Evolutionary conservation across 2,888 invertebrate species (phyloP), one percentile per base, ranked within the genome.

Genomic region (Sabatieria punctata): DNA sequence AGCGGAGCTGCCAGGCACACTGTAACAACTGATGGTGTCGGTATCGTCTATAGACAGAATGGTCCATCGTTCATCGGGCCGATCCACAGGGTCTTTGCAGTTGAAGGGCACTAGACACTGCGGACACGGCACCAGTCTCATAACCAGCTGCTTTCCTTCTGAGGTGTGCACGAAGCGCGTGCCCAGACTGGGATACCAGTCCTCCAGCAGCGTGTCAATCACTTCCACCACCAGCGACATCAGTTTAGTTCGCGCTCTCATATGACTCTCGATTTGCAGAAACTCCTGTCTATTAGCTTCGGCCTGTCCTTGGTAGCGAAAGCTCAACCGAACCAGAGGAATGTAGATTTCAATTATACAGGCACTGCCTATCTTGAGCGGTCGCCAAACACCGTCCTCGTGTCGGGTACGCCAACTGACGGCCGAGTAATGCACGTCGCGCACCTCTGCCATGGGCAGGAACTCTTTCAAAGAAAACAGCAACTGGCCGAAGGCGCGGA

Each of bases 121-220:
- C 0, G 86, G 83, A 65, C 97, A 97, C 0, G 91, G 84, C 51
- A 93, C 82, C 46, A 93, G 68, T 11, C 95, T 75, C 0, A 91
- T 93, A 44, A 97, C 85, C 35, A 97, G 73, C 65, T 91, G 82
- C 58, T 85, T 78, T 0, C 95, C 95, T 52, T 91, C 89, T 0
- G 89, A 89, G 0, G 93, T 93, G 67, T 97, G 95, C 2, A 91
- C 88, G 70, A 97, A 97, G 36, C 95, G 77, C 0, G 91, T 91
- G 21, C 93, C 93, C 24, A 71, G 47, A 0, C 86, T 85, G 0
- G 91, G 93, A 67, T 89, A 95, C 95, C 95, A 97, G 69, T 97
- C 95, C 66, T 97, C 95, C 0, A 97, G 71, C 42, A 97, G 71
- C 44, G 89, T 78, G 67, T 97, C 97, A 52, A 97, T 82, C 63